Evolutionary conservation across 1,140 invertebrate species (phyloP), one percentile per base, ranked within the genome.

Genomic region (Periplaneta americana): DNA sequence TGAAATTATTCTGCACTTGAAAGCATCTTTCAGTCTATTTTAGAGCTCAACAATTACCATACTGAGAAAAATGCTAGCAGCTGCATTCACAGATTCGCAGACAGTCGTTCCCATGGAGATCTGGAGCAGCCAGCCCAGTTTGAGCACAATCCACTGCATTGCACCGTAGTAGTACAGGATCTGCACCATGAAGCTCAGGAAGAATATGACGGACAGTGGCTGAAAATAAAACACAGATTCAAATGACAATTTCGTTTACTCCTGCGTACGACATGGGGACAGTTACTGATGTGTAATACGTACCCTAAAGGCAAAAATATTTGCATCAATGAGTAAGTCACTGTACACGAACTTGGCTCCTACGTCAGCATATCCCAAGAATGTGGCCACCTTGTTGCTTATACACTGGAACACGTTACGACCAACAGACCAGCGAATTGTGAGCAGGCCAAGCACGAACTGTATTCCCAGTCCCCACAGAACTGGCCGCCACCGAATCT

Each of bases 271-370:
- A n/a, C n/a, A n/a, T n/a, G n/a, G n/a, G n/a, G n/a, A n/a, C n/a
- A n/a, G n/a, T n/a, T n/a, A n/a, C n/a, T n/a, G n/a, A n/a, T 66
- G 4, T 37, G 74, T 36, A 75, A n/a, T 35, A 39, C 81, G 91
- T 87, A 96, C 96, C 84, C 93, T 90, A 87, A 98, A 98, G 11
- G 94, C 95, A 86, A 97, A 97, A 13, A 96, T 91, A 33, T 86
- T 84, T 34, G 91, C 86, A 5, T 89, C 85, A 6, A 87, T 86
- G 6, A 96, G 91, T 0, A 96, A 86, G 11, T 94, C 90, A 0
- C 96, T 96, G 86, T 96, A 99, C 0, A 98, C 94, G 86, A 99
- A 98, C 3, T 86, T 88, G 0, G 96, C 93, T 0, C 98, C 98
- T 1, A 91, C 89, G 81, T 94, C 90, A 0, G 95, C 92, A 86